These are phyloP conservation scores for Zhengitettix transpicula DNA, from an alignment of 2,888 invertebrate species.

Conservation along the genomic window DNA sequence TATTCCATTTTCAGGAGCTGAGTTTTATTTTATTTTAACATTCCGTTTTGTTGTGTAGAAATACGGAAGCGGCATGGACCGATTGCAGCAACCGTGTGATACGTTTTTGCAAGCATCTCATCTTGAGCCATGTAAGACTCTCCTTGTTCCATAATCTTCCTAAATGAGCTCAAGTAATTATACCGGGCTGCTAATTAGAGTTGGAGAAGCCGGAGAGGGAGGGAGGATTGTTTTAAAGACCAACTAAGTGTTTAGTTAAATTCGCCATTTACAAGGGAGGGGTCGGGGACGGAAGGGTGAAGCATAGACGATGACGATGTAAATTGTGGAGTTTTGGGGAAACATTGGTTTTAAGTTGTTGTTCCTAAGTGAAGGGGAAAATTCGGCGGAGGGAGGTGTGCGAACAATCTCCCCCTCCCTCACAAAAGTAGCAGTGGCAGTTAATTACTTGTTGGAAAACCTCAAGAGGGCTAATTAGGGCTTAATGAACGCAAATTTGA, in stretches of 20 bases:
- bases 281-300: not conserved
- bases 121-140: not conserved
- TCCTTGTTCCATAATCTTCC: constrained; percentile 8
- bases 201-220: not conserved
- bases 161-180: constrained; percentile 11
- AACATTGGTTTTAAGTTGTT: not conserved
- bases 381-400: not conserved
- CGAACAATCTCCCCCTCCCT: not conserved
- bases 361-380: not conserved
- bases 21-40: too few species aligned
- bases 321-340: not conserved
- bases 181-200: constrained; percentile 1
- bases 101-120: too few species aligned
- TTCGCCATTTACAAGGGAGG: constrained; percentile 6
- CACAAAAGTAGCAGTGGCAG: not conserved
- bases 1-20: too few species aligned
- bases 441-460: not conserved
- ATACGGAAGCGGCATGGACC: too few species aligned
- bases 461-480: not conserved
- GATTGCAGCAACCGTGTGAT: too few species aligned
- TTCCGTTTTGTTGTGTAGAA: too few species aligned
- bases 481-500: not conserved
- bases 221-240: constrained; percentile 11
- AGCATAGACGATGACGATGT: not conserved
- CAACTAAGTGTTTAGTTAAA: constrained; percentile 11